These are phyloP conservation scores for Drosophila gunungcola DNA, from an alignment of 1,140 invertebrate genomes.

Conservation along the genomic window DNA sequence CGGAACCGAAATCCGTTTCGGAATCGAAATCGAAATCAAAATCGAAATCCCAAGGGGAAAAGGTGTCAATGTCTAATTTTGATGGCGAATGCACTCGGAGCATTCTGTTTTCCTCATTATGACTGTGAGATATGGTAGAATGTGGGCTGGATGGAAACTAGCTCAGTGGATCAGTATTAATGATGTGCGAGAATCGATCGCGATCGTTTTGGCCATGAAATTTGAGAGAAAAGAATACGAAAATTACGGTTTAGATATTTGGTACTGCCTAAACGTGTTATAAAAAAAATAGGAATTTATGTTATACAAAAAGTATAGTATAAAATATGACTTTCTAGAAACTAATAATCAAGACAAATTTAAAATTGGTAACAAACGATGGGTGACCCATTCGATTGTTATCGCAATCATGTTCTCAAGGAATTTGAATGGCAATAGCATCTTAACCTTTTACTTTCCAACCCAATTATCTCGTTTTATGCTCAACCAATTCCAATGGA, in stretches of 20 bases:
- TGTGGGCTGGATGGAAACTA: slow-evolving; percentile 21
- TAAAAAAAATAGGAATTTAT: too few relatives aligned
- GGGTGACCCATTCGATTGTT: neutral
- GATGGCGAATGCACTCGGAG: slow-evolving; percentile 51
- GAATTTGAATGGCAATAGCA: too few relatives aligned
- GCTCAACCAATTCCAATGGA: slow-evolving; percentile 13
- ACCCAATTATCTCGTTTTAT: slow-evolving; percentile 11
- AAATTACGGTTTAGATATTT: neutral
- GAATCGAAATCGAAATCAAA: neutral
- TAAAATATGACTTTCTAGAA: too few relatives aligned
- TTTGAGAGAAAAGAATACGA: neutral
- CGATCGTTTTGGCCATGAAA: slow-evolving; percentile 44
- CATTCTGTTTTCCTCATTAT: slow-evolving; percentile 63
- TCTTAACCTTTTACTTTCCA: neutral
- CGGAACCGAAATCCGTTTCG: slow-evolving; percentile 50
- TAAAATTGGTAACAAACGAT: neutral
- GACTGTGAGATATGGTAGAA: slow-evolving; percentile 15
- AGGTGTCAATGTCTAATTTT: slow-evolving; percentile 79
- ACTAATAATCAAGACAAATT: too few relatives aligned
- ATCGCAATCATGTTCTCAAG: neutral
- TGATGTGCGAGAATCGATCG: slow-evolving; percentile 40
- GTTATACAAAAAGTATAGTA: too few relatives aligned
- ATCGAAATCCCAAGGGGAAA: slow-evolving; percentile 18
- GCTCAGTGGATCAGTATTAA: slow-evolving; percentile 42
- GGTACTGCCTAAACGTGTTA: neutral